Percentiles rank a stretch among this genome's conserved stretches.
Conservation (phyloP, 1,140 invertebrate genomes). For the Ctenoplectra terminalis region DNA sequence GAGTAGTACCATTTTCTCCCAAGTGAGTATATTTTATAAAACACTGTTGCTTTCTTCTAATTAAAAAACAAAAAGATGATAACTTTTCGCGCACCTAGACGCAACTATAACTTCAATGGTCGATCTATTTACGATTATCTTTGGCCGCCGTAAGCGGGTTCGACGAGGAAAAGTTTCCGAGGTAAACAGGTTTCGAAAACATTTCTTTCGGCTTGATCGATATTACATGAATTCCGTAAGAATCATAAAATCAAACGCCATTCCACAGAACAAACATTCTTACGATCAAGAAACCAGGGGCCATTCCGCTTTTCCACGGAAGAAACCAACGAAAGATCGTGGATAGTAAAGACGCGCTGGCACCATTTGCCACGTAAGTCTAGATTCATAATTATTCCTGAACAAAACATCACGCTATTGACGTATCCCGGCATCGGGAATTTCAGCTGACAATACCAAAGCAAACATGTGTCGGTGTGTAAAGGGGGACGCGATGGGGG, state of each 20-base stretch:
- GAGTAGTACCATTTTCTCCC: no score
- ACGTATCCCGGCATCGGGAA: slow-evolving; percentile 36
- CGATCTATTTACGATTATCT: slow-evolving; percentile 7
- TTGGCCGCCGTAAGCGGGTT: not conserved
- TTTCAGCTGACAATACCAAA: slow-evolving; percentile 48
- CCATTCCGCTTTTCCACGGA: slow-evolving; percentile 1
- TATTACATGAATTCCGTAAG: slow-evolving; percentile 15
- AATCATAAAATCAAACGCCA: slow-evolving; percentile 28
- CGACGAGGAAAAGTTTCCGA: not conserved
- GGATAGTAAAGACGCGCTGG: slow-evolving; percentile 5
- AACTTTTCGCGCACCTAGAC: not conserved
- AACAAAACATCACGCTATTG: slow-evolving; percentile 39
- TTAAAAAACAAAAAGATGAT: not conserved
- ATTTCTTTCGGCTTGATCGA: slow-evolving; percentile 6
- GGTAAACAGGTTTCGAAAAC: slow-evolving; percentile 28
- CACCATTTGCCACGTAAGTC: not conserved
- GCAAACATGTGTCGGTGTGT: slow-evolving; percentile 21
- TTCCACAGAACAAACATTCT: slow-evolving; percentile 25
- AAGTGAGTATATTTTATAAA: no score
- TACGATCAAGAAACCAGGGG: not conserved
- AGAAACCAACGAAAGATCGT: not conserved
- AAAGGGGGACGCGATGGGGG: slow-evolving; percentile 37
- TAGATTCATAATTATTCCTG: slow-evolving; percentile 47
- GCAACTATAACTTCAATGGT: not conserved
- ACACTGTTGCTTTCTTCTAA: not conserved